Conservation (phyloP, 2,113 vertebrate genomes). For the Phrynosoma platyrhinos region DNA sequence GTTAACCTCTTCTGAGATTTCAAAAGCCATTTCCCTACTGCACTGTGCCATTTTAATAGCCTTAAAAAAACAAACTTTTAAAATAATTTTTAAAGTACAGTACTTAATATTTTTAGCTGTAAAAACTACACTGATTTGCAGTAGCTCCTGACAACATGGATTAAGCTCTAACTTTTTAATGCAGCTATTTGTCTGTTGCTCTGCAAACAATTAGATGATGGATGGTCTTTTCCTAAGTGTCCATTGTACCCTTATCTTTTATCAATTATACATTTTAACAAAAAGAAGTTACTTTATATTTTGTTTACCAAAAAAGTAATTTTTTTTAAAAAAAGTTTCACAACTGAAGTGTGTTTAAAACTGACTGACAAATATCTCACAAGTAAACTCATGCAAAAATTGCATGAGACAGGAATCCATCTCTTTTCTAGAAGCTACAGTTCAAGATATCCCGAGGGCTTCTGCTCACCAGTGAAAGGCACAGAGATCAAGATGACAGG, state of each 20-base stretch:
- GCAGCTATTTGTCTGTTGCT: constrained; percentile 20
- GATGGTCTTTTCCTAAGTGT: constrained; percentile 41
- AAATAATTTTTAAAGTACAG: constrained; percentile 39
- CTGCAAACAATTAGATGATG: constrained; percentile 45
- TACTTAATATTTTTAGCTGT: constrained; percentile 17
- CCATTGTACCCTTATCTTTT: constrained; percentile 52
- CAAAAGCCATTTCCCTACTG: background rate
- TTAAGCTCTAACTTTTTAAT: constrained; percentile 61
- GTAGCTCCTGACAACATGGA: constrained; percentile 59
- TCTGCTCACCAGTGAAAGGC: constrained; percentile 69
- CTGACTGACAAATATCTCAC: constrained; percentile 66
- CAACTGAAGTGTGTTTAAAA: constrained; percentile 62
- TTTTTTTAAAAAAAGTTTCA: constrained; percentile 49
- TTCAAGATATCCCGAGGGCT: constrained; percentile 68
- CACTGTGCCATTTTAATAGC: constrained; percentile 22
- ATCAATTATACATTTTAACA: constrained; percentile 59
- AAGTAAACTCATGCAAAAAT: constrained; percentile 66
- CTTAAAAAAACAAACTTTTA: constrained; percentile 39
- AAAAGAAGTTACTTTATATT: constrained; percentile 63
- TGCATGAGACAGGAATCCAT: constrained; percentile 63
- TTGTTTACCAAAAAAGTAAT: constrained; percentile 59
- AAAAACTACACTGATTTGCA: constrained; percentile 52
- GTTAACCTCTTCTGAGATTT: constrained; percentile 9
- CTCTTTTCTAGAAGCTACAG: constrained; percentile 69
- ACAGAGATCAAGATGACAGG: constrained; percentile 66